phyloP scores from a whole-genome alignment of 2,888 invertebrate genomes.

The Caenorhabditis sp. region DNA sequence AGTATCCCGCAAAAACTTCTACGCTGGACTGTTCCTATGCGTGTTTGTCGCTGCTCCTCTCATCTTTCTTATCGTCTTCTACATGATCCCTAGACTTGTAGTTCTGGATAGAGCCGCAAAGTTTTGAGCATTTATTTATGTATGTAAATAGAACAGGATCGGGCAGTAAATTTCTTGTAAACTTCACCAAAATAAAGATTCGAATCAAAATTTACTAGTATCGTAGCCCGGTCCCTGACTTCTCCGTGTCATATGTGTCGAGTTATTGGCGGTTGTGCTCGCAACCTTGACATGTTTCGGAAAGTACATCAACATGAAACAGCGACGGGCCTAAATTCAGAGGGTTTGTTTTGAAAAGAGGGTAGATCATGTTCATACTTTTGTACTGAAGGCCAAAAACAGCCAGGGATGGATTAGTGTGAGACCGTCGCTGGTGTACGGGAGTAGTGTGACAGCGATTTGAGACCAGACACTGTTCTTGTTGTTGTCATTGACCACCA shows the following conservation, averaged over 20 bases:
- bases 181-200: slow-evolving; percentile 4
- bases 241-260: slow-evolving; percentile 7
- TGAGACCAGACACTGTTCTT: slow-evolving; percentile 26
- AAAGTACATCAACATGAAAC: slow-evolving; percentile 43
- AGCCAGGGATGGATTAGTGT: slow-evolving; percentile 56
- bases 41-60: slow-evolving; percentile 49
- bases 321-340: slow-evolving; percentile 19
- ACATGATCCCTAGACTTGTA: slow-evolving; percentile 57
- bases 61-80: slow-evolving; percentile 60
- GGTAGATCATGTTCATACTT: slow-evolving; percentile 1
- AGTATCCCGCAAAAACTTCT: slow-evolving; percentile 29
- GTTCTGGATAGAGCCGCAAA: slow-evolving; percentile 13
- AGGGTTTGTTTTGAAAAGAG: background rate
- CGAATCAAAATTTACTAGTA: slow-evolving; percentile 6
- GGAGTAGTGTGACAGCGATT: slow-evolving; percentile 43
- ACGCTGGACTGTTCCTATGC: slow-evolving; percentile 48
- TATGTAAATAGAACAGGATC: background rate
- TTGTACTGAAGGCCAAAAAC: slow-evolving; percentile 39
- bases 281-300: slow-evolving; percentile 4
- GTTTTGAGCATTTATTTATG: background rate
- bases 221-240: slow-evolving; percentile 1
- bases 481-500: slow-evolving; percentile 48
- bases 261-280: slow-evolving; percentile 23
- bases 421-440: slow-evolving; percentile 52
- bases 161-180: background rate